A percentile compares a stretch with the other conserved stretches of the same genome.
phyloP scores from a whole-genome alignment of 2,888 invertebrate species.

The Halocaridina rubra region DNA sequence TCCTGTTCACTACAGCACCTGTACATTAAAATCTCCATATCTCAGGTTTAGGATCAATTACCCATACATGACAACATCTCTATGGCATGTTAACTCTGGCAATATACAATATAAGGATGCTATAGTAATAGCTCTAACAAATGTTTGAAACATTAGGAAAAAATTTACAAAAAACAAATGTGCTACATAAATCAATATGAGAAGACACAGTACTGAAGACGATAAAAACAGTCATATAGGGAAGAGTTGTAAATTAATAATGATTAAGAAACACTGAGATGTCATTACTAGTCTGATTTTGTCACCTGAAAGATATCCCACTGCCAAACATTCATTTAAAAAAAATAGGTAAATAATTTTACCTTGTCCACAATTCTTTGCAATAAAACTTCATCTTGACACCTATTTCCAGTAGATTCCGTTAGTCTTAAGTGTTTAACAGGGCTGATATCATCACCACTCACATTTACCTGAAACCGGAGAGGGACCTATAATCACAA shows the following conservation, averaged over 20 bases:
- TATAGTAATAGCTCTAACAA: too few relatives aligned
- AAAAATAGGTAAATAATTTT: constrained; percentile 66
- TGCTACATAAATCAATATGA: neutral
- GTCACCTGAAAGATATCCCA: neutral
- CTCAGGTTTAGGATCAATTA: neutral
- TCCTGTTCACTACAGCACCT: too few relatives aligned
- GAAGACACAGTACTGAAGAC: neutral
- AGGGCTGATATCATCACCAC: constrained; percentile 77
- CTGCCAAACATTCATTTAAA: neutral
- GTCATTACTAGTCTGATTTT: too few relatives aligned
- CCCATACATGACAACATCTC: too few relatives aligned
- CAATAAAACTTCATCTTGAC: constrained; percentile 73
- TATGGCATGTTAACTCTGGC: too few relatives aligned
- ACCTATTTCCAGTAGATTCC: constrained; percentile 67
- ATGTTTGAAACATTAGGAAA: too few relatives aligned
- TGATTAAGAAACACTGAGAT: neutral
- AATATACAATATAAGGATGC: too few relatives aligned
- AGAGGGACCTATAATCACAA: too few relatives aligned
- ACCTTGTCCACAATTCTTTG: constrained; percentile 74
- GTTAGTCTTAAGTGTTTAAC: constrained; percentile 80
- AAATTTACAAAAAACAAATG: neutral
- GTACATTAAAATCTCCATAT: too few relatives aligned
- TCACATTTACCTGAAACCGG: constrained; percentile 69
- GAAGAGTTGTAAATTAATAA: neutral
- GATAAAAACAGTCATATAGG: neutral